Percentiles rank a stretch among this genome's conserved stretches.
Evolutionary conservation across 2,888 invertebrate species (phyloP).

Genomic region (Branchipolynoe longqiensis): DNA sequence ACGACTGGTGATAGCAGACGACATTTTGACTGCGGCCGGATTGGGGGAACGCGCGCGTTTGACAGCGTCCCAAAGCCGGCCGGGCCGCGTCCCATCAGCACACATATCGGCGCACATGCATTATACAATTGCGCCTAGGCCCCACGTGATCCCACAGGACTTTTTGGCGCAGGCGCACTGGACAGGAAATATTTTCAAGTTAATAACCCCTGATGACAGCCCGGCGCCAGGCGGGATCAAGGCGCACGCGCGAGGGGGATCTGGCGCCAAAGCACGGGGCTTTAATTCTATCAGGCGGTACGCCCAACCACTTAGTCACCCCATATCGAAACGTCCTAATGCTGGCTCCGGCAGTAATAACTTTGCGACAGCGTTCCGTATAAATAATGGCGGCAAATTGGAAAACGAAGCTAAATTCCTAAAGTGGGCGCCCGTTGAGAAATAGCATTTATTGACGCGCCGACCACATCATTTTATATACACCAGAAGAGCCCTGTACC

Average conservation of each 20-base stretch:
- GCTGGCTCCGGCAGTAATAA: constrained; percentile 38
- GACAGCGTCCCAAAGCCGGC: constrained; percentile 18
- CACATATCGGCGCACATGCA: constrained; percentile 53
- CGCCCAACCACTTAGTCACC: constrained; percentile 49
- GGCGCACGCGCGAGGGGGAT: constrained; percentile 34
- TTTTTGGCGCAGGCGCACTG: background rate
- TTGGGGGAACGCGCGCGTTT: constrained; percentile 30
- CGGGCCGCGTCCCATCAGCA: background rate
- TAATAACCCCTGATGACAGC: constrained; percentile 45
- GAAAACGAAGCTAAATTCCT: constrained; percentile 55
- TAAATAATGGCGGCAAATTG: constrained; percentile 52
- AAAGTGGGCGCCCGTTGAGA: constrained; percentile 26
- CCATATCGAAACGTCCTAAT: constrained; percentile 48
- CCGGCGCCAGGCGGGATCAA: background rate
- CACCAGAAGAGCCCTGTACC: background rate
- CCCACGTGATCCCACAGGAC: constrained; percentile 25
- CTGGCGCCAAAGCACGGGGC: constrained; percentile 48
- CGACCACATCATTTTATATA: constrained; percentile 52
- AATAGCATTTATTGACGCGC: constrained; percentile 52
- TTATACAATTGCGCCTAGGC: constrained; percentile 52
- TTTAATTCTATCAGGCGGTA: constrained; percentile 50
- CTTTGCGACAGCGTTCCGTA: constrained; percentile 38
- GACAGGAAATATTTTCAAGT: constrained; percentile 54
- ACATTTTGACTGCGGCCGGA: constrained; percentile 2
- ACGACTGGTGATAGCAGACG: constrained; percentile 52